Evolutionary conservation across 2,888 invertebrate species (phyloP).

Genomic region (Cephus pygmeus): DNA sequence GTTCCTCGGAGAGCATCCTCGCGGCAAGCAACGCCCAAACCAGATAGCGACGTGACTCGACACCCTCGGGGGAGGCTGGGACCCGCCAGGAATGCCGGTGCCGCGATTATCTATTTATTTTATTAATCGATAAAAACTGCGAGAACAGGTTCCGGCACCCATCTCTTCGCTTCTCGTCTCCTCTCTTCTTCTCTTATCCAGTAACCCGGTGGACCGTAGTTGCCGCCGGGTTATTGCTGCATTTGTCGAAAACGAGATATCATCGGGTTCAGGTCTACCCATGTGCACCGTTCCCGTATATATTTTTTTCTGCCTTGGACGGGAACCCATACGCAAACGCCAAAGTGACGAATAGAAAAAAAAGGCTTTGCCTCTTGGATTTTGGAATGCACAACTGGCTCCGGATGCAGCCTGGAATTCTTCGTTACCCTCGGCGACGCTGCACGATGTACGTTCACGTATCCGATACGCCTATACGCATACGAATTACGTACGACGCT

Average conservation of each 20-base stretch:
- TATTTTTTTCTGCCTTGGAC: background rate
- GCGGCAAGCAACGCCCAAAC: constrained; percentile 35
- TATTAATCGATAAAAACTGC: constrained; percentile 58
- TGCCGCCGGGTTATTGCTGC: background rate
- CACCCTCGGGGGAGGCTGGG: constrained; percentile 23
- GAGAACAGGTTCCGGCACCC: constrained; percentile 55
- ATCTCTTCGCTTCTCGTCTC: constrained; percentile 9
- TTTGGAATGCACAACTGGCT: constrained; percentile 1
- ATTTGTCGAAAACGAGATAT: background rate
- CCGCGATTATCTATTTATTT: constrained; percentile 59
- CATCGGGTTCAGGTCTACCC: background rate
- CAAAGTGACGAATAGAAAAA: background rate
- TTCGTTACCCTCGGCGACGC: constrained; percentile 4
- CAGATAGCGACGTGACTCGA: constrained; percentile 21
- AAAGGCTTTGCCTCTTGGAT: background rate
- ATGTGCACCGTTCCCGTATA: background rate
- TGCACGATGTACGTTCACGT: background rate
- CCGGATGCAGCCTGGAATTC: background rate
- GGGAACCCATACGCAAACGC: background rate
- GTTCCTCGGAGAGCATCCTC: background rate
- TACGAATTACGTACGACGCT: background rate
- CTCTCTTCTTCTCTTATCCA: constrained; percentile 22
- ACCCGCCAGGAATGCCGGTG: constrained; percentile 53
- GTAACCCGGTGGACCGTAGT: background rate
- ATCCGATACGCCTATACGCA: background rate